A percentile compares a stretch with the other conserved stretches of the same genome.
These are phyloP conservation scores for Thereva unica DNA, from an alignment of 2,888 invertebrate genomes.

Conservation along the genomic window DNA sequence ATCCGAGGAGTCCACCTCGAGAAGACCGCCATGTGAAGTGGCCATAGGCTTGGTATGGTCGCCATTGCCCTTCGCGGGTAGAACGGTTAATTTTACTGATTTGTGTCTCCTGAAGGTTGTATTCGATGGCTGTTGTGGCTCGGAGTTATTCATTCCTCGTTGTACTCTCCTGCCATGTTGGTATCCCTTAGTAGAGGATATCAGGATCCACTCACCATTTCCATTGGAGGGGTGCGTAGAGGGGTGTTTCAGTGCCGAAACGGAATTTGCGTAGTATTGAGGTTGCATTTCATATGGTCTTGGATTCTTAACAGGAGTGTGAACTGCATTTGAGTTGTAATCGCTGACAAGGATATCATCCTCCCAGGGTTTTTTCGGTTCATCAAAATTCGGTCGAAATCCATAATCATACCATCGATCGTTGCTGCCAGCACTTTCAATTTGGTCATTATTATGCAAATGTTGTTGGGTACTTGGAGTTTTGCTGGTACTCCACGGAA, in stretches of 20 bases:
- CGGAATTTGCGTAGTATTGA: not conserved
- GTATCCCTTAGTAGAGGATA: constrained; percentile 79
- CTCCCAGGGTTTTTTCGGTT: constrained; percentile 18
- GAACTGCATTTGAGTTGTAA: constrained; percentile 27
- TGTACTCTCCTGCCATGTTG: constrained; percentile 58
- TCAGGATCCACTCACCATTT: constrained; percentile 76
- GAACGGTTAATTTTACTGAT: constrained; percentile 70
- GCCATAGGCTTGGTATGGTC: constrained; percentile 60
- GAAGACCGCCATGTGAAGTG: constrained; percentile 71
- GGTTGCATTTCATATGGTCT: not conserved
- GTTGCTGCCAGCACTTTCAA: constrained; percentile 25
- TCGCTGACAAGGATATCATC: constrained; percentile 25
- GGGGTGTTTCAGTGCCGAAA: constrained; percentile 54
- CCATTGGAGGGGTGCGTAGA: constrained; percentile 66
- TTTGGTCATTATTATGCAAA: constrained; percentile 3
- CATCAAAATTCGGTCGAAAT: constrained; percentile 33
- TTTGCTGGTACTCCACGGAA: constrained; percentile 29
- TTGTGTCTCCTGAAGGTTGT: constrained; percentile 61
- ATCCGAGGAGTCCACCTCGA: constrained; percentile 75
- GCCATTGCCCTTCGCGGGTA: constrained; percentile 65
- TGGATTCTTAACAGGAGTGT: constrained; percentile 15
- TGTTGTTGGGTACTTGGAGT: not conserved
- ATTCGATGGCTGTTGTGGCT: not conserved
- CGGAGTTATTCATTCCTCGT: constrained; percentile 20
- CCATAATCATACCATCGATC: constrained; percentile 42